phyloP scores from a whole-genome alignment of 2,113 vertebrate species.

The Chauna torquata region DNA sequence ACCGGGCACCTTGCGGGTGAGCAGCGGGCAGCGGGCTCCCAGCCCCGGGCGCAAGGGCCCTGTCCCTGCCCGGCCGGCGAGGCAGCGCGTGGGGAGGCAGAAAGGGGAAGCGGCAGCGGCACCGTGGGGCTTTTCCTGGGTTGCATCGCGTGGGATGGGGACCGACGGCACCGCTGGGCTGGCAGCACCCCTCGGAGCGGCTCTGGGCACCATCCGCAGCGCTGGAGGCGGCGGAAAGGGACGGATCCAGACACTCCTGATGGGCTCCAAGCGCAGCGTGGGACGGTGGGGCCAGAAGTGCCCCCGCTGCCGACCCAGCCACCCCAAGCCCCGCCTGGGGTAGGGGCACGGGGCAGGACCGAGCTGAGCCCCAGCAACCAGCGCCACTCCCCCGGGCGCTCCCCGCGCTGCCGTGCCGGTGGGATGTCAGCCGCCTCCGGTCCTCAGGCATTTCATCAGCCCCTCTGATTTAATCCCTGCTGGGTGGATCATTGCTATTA shows the following conservation, averaged over 20 bases:
- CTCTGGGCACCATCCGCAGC: fast-evolving
- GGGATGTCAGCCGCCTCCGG: not conserved
- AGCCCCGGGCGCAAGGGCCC: fast-evolving
- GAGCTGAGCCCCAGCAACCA: not conserved
- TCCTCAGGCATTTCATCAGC: not conserved
- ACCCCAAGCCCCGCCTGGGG: no score
- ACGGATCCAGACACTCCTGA: not conserved
- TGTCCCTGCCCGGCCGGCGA: fast-evolving
- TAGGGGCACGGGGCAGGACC: not conserved
- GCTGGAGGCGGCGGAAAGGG: not conserved
- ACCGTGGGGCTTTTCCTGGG: not conserved
- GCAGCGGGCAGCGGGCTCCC: not conserved
- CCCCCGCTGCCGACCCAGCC: not conserved
- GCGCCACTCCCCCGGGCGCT: not conserved
- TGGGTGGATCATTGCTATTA: not conserved
- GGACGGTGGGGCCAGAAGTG: not conserved
- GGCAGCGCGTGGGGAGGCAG: not conserved
- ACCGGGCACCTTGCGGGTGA: fast-evolving
- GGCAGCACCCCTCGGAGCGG: not conserved
- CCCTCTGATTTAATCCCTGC: not conserved
- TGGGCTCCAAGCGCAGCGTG: fast-evolving
- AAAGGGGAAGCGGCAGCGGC: constrained; percentile 32
- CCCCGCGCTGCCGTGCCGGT: fast-evolving
- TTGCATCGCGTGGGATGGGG: not conserved
- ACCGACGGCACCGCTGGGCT: fast-evolving